These are phyloP conservation scores for Macrobrachium nipponense DNA, from an alignment of 1,140 invertebrate genomes.

Conservation along the genomic window DNA sequence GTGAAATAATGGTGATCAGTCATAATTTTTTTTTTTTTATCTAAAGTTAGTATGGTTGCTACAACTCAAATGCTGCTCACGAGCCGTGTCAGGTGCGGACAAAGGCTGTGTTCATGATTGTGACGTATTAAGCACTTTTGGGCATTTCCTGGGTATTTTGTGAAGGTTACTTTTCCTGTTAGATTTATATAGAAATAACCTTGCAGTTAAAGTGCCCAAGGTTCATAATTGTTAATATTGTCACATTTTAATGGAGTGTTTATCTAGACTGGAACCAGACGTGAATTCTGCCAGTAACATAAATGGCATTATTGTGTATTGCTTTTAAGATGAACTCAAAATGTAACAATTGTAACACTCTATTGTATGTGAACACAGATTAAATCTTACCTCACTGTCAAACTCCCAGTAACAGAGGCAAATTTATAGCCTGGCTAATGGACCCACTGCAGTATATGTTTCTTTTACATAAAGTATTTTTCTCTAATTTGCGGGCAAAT, in stretches of 20 bases:
- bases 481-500: constrained; percentile 3
- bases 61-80: constrained; percentile 34
- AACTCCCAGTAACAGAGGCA: constrained; percentile 54
- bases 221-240: constrained; percentile 43
- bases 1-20: constrained; percentile 31
- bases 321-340: constrained; percentile 54
- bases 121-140: constrained; percentile 29
- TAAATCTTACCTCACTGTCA: constrained; percentile 56
- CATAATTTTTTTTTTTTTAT: constrained; percentile 38
- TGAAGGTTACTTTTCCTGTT: constrained; percentile 25
- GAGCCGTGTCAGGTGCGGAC: constrained; percentile 54
- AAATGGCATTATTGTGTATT: constrained; percentile 51
- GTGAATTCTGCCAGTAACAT: constrained; percentile 48
- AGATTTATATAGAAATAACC: constrained; percentile 18
- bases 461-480: constrained; percentile 5
- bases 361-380: constrained; percentile 60
- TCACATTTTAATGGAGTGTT: constrained; percentile 56
- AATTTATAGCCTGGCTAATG: constrained; percentile 57
- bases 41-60: constrained; percentile 25
- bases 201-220: constrained; percentile 15
- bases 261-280: constrained; percentile 46
- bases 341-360: constrained; percentile 51
- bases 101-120: constrained; percentile 57
- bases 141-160: constrained; percentile 14
- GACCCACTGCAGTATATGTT: constrained; percentile 55